These are phyloP conservation scores for Daubentonia madagascariensis DNA, from an alignment of 2,113 vertebrate species.

Conservation along the genomic window DNA sequence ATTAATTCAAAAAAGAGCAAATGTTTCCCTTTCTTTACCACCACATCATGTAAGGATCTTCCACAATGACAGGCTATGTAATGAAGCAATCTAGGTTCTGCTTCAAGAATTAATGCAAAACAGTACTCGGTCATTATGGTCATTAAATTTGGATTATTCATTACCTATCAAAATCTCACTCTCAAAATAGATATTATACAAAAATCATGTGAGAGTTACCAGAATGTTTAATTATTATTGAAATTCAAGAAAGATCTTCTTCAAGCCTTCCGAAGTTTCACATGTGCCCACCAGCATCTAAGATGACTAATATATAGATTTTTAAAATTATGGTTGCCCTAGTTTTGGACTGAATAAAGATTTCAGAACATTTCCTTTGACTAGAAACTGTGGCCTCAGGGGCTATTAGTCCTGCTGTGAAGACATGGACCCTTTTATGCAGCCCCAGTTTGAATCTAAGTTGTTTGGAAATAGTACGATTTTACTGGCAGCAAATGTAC, in stretches of 20 bases:
- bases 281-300: background rate
- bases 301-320: background rate
- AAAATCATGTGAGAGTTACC: background rate
- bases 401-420: background rate
- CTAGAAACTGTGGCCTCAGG: background rate
- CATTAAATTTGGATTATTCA: background rate
- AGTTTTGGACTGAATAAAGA: background rate
- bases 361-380: background rate
- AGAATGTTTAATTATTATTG: background rate
- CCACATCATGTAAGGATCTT: background rate
- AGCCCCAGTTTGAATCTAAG: background rate
- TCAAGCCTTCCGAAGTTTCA: background rate
- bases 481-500: slow-evolving; percentile 11
- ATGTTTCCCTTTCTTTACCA: background rate
- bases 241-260: slow-evolving; percentile 3
- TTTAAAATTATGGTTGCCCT: background rate
- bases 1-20: slow-evolving; percentile 40
- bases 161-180: background rate
- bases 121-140: background rate
- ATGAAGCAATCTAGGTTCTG: background rate
- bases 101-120: slow-evolving; percentile 35
- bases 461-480: slow-evolving; percentile 13
- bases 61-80: background rate
- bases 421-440: background rate
- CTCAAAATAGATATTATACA: background rate